Evolutionary conservation across 2,797 vertebrate species (phyloP), one percentile per base, ranked within the genome.

Genomic region (Peromyscus aztecus): DNA sequence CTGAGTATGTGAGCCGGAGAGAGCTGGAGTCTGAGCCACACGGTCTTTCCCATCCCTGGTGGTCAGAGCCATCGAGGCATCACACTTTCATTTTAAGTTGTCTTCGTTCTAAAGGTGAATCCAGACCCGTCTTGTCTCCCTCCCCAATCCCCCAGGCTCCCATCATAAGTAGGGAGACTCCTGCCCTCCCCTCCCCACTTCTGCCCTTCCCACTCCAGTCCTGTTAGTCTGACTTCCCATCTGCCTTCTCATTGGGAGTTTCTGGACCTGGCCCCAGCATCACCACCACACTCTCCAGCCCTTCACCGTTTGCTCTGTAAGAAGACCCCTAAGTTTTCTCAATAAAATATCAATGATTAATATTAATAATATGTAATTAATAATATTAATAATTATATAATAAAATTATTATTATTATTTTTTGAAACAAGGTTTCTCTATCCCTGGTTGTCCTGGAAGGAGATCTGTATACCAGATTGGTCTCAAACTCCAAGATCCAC

Each of bases 101-200:
- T 75, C 87, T 77, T 46, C 5, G 59, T 84, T 90, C 40, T 92
- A 19, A 46, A 59, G 63, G 49, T 2, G 7, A 34, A 11, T 43
- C 59, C 19, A 46, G 63, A 78, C 78, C 34, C 13, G 2, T 67
- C 9, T 14, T 40, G 46, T 46, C 71, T 5, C 7, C 7, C 37
- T 34, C 6, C 69, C 10, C 69, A 0, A 4, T 9, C 23, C 8
- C 12, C 13, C 9, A 4, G 29, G 0, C 2, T 17, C 37, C 46
- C 0, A 4, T 76, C 6, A 4, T 57, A 57, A 55, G 31, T 83
- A 78, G 77, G 17, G 1, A 24, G 71, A 31, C 37, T 23, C 63
- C 23, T 13, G 4, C 9, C 6, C 14, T 11, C 4, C 8, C 21
- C 40, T 40, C 40, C 40, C 40, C 40, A 40, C 40, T 40, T 4